A percentile compares a stretch with the other conserved stretches of the same genome.
Conservation (phyloP, 1,140 invertebrate genomes). For the Diachasma alloeum region DNA sequence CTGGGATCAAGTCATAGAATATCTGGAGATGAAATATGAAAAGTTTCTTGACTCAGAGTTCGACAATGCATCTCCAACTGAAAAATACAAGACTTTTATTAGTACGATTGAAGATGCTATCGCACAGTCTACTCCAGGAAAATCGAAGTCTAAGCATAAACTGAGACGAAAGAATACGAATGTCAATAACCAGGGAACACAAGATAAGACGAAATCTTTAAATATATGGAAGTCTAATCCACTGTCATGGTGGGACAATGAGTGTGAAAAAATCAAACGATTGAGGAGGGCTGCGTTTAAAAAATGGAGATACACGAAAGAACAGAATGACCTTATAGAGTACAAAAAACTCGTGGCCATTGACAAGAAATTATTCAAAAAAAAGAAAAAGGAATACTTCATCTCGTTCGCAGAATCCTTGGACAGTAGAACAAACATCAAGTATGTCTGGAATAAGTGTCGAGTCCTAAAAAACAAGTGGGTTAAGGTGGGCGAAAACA, state of each 20-base stretch:
- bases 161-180: background rate
- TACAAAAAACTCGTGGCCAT: slow-evolving; percentile 23
- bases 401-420: background rate
- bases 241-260: background rate
- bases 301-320: slow-evolving; percentile 19
- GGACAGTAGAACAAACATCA: background rate
- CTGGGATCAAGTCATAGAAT: background rate
- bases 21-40: background rate
- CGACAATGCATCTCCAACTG: background rate
- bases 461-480: slow-evolving; percentile 24
- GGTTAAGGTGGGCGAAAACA: background rate
- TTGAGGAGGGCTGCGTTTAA: slow-evolving; percentile 1
- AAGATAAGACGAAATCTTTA: no score
- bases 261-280: slow-evolving; percentile 21
- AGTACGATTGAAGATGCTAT: background rate
- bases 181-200: no score
- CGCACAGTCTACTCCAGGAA: background rate
- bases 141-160: background rate
- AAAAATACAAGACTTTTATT: background rate
- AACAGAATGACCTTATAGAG: slow-evolving; percentile 10
- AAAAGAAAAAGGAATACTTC: slow-evolving; percentile 16
- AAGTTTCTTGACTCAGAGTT: background rate
- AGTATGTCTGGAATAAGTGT: slow-evolving; percentile 11
- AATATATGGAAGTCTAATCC: background rate
- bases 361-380: slow-evolving; percentile 31